phyloP scores from a whole-genome alignment of 2,797 vertebrate species.

The Diplodus sargus region DNA sequence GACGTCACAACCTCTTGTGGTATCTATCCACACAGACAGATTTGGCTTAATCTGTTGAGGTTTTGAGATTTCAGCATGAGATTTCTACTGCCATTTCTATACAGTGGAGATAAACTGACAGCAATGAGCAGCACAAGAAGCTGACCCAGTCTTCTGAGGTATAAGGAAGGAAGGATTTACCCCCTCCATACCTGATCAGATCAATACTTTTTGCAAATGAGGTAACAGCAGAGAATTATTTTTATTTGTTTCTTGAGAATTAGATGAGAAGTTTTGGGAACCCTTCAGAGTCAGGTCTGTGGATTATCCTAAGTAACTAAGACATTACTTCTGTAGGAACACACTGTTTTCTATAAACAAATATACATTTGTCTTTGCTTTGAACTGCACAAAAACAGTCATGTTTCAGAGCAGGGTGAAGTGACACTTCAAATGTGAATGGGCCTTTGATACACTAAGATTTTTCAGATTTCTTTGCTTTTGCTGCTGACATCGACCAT shows the following conservation, averaged over 20 bases:
- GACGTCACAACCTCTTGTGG: constrained; percentile 29
- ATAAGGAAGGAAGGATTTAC: neutral
- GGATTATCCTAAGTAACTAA: neutral
- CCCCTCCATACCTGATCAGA: neutral
- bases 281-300: too few relatives aligned
- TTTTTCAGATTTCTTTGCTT: neutral
- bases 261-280: neutral
- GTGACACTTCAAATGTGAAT: neutral
- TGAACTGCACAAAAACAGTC: too few relatives aligned
- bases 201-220: neutral
- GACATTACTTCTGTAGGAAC: neutral
- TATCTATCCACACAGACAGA: constrained; percentile 29
- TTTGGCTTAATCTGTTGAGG: constrained; percentile 17
- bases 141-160: neutral
- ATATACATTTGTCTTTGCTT: too few relatives aligned
- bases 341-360: neutral
- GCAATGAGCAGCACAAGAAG: neutral
- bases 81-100: neutral
- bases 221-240: neutral
- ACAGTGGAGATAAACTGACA: neutral
- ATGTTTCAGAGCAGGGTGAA: neutral
- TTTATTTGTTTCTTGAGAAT: neutral
- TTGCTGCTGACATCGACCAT: neutral
- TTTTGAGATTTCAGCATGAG: constrained; percentile 6
- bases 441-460: neutral